A percentile compares a stretch with the other conserved stretches of the same genome.
These are phyloP conservation scores for Aeoliscus strigatus DNA, from an alignment of 2,797 vertebrate genomes.

Conservation along the genomic window DNA sequence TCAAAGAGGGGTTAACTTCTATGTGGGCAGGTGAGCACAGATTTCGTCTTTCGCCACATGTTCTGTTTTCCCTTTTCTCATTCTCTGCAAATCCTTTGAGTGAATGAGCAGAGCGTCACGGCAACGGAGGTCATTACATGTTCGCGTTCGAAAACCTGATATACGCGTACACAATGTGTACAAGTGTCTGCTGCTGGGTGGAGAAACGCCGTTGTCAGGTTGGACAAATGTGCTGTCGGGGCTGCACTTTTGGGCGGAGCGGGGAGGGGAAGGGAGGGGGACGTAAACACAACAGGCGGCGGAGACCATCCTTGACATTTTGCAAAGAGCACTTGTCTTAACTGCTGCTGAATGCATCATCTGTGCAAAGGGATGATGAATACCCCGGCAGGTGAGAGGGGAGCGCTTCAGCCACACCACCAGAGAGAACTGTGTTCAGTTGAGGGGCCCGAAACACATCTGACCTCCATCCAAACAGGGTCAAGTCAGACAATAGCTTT, in stretches of 20 bases:
- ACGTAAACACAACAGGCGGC: slow-evolving; percentile 45
- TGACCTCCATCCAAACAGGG: slow-evolving; percentile 12
- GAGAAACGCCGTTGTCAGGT: slow-evolving; percentile 33
- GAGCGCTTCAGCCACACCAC: slow-evolving; percentile 7
- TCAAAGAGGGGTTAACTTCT: too few species aligned
- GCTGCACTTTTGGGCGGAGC: too few species aligned
- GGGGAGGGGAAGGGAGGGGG: slow-evolving; percentile 22
- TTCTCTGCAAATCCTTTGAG: too few species aligned
- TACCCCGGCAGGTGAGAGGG: slow-evolving; percentile 6
- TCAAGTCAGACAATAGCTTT: slow-evolving; percentile 13
- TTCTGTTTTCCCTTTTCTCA: too few species aligned
- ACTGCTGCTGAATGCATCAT: slow-evolving; percentile 26
- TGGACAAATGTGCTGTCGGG: slow-evolving; percentile 39
- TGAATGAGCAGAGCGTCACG: too few species aligned
- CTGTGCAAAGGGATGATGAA: slow-evolving; percentile 26
- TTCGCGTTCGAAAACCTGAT: too few species aligned
- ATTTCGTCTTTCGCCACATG: too few species aligned
- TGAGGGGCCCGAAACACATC: slow-evolving; percentile 10
- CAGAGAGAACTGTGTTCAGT: slow-evolving; percentile 15
- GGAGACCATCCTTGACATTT: slow-evolving; percentile 53
- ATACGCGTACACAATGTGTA: slow-evolving; percentile 2
- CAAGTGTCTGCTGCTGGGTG: too few species aligned
- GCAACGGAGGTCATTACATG: too few species aligned
- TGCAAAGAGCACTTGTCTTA: slow-evolving; percentile 27
- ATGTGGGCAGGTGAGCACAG: too few species aligned